Percentiles rank a stretch among this genome's conserved stretches.
Evolutionary conservation across 1,140 invertebrate species (phyloP).

Genomic region (Sarcophaga bullata): DNA sequence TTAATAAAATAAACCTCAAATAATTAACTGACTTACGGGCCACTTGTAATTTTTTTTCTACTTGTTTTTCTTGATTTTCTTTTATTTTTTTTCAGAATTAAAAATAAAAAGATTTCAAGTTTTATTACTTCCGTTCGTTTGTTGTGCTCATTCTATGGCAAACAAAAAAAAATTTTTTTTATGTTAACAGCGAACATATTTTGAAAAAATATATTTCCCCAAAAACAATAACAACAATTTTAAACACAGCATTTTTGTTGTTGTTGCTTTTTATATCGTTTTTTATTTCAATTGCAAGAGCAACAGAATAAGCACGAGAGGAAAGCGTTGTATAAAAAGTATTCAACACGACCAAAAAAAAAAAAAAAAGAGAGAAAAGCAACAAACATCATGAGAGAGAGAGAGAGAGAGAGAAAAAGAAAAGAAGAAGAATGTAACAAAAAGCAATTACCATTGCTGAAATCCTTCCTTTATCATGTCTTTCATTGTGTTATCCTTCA

Average conservation of each 20-base stretch:
- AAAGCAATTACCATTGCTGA: neutral
- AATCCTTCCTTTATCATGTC: constrained; percentile 17
- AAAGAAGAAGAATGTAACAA: neutral
- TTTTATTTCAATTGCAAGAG: no score
- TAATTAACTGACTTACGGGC: neutral
- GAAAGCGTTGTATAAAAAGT: no score
- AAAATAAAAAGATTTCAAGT: constrained; percentile 1
- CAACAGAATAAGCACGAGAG: no score
- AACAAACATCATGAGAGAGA: no score
- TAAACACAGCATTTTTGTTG: no score
- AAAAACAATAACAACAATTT: neutral
- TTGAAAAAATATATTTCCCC: no score
- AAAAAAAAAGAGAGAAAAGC: neutral
- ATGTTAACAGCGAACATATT: neutral
- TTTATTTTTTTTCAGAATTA: no score
- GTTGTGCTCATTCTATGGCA: neutral
- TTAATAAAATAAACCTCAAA: neutral
- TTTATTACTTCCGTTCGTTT: neutral
- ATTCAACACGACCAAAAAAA: no score
- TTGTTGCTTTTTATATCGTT: no score
- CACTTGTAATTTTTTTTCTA: no score
- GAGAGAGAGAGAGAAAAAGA: neutral
- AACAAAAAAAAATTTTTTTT: neutral
- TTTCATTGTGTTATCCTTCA: neutral
- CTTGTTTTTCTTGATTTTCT: no score